phyloP scores from a whole-genome alignment of 2,888 invertebrate genomes.

The Thelaira solivaga region DNA sequence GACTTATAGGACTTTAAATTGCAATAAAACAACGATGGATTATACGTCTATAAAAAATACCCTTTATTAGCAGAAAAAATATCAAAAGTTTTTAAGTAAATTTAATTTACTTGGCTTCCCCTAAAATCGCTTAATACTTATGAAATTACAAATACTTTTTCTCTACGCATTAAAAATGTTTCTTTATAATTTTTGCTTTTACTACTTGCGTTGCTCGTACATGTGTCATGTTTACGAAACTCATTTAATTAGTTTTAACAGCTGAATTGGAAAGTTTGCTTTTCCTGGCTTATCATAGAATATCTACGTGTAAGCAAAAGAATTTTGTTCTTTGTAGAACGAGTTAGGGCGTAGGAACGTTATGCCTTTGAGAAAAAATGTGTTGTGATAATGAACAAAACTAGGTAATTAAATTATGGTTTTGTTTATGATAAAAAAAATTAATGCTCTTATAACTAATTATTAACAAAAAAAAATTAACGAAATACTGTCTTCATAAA shows the following conservation, averaged over 20 bases:
- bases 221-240: neutral
- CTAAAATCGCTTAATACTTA: too few species aligned
- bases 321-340: neutral
- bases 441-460: neutral
- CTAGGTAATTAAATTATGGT: neutral
- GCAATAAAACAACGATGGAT: too few species aligned
- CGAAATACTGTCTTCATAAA: neutral
- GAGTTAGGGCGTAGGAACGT: neutral
- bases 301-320: neutral
- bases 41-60: too few species aligned
- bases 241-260: slow-evolving; percentile 22
- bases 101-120: too few species aligned
- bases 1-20: too few species aligned
- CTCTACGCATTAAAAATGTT: too few species aligned
- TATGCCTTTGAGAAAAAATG: neutral
- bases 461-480: neutral
- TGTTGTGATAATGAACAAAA: neutral
- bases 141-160: too few species aligned
- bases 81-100: too few species aligned
- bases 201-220: neutral
- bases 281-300: neutral
- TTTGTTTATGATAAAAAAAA: neutral
- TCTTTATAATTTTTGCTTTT: neutral
- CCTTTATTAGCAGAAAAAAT: too few species aligned
- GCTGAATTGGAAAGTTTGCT: slow-evolving; percentile 13